These are phyloP conservation scores for Podarcis cretensis DNA, from an alignment of 2,113 vertebrate genomes.

Conservation along the genomic window DNA sequence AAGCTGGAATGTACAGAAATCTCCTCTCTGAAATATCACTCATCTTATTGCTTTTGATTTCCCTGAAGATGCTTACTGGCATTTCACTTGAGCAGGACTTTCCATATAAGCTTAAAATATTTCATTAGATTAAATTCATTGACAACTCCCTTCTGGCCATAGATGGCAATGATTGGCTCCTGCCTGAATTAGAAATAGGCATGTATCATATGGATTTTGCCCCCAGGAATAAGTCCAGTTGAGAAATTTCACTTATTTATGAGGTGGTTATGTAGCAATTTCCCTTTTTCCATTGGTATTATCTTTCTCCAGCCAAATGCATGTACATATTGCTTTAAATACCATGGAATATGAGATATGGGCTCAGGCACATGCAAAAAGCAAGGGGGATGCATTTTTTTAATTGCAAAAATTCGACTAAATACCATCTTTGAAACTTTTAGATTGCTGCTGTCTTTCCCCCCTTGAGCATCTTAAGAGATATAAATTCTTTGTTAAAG, in stretches of 20 bases:
- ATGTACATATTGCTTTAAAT: neutral
- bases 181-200: neutral
- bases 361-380: too few species aligned
- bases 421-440: too few species aligned
- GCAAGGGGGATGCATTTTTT: too few species aligned
- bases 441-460: slow-evolving; percentile 3
- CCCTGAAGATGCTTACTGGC: neutral
- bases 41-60: neutral
- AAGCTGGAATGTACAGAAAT: neutral
- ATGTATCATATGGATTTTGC: neutral
- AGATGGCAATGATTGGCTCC: neutral
- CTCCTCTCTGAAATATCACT: neutral
- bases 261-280: too few species aligned
- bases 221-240: neutral
- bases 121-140: neutral
- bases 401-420: too few species aligned
- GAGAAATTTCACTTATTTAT: neutral
- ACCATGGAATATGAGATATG: too few species aligned
- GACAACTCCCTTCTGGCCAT: neutral
- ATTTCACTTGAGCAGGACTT: neutral
- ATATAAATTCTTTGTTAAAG: slow-evolving; percentile 41
- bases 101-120: neutral
- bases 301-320: neutral
- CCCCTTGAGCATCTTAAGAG: slow-evolving; percentile 20
- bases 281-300: neutral